Conservation (phyloP, 2,113 vertebrate species). For the Trematomus loennbergii region DNA sequence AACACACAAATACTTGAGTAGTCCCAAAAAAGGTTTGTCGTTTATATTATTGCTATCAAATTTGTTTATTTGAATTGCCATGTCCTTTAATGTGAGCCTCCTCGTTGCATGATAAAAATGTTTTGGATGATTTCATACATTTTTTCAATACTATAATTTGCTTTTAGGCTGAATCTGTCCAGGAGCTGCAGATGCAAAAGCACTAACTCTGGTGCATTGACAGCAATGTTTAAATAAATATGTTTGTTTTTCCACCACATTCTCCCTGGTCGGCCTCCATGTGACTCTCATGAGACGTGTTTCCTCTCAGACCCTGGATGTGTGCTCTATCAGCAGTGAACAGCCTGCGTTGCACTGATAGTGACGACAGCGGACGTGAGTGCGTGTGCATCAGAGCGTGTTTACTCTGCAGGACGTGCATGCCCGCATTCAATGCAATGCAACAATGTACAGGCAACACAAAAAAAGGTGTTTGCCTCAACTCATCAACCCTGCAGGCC, state of each 20-base stretch:
- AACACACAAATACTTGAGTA: too few species aligned
- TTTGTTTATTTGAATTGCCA: too few species aligned
- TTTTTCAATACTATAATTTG: too few species aligned
- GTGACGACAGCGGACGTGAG: slow-evolving; percentile 59
- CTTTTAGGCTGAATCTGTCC: too few species aligned
- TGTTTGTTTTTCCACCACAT: background rate
- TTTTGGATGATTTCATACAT: too few species aligned
- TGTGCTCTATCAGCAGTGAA: slow-evolving; percentile 75
- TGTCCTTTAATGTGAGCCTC: too few species aligned
- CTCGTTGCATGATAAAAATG: too few species aligned
- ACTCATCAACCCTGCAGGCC: background rate
- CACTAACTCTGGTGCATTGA: too few species aligned
- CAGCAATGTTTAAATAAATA: too few species aligned
- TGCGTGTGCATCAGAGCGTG: slow-evolving; percentile 23
- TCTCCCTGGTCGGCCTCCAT: slow-evolving; percentile 12
- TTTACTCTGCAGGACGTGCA: slow-evolving; percentile 53
- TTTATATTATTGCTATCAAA: too few species aligned
- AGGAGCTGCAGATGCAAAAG: too few species aligned
- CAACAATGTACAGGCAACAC: slow-evolving; percentile 10
- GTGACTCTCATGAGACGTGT: slow-evolving; percentile 51
- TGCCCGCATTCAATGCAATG: slow-evolving; percentile 8
- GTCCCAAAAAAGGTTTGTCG: too few species aligned
- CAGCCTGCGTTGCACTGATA: slow-evolving; percentile 79
- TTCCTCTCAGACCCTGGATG: slow-evolving; percentile 21
- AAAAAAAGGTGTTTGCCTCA: slow-evolving; percentile 16